phyloP scores from a whole-genome alignment of 2,113 vertebrate genomes.

The Struthio camelus region DNA sequence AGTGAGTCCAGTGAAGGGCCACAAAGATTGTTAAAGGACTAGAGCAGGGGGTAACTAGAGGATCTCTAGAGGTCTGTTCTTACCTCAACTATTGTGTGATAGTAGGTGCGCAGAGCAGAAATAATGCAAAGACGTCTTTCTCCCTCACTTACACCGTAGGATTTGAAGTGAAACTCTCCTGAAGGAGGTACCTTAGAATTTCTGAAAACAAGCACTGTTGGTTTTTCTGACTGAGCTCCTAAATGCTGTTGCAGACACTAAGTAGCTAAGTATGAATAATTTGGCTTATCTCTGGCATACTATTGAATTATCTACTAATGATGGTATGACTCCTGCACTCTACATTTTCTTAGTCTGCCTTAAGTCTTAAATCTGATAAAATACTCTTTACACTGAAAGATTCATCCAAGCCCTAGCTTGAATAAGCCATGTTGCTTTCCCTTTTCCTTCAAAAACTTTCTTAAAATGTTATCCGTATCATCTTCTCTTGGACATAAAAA shows the following conservation, averaged over 20 bases:
- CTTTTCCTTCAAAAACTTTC: not conserved
- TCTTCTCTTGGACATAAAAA: not conserved
- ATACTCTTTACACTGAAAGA: not conserved
- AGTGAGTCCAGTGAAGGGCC: not conserved
- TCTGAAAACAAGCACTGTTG: not conserved
- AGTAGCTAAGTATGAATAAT: not conserved
- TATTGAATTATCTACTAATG: not conserved
- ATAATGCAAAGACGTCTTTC: not conserved
- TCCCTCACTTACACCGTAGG: not conserved
- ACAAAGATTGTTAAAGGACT: not conserved
- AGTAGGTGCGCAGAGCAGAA: not conserved
- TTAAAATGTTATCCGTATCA: not conserved
- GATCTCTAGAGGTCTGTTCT: not conserved
- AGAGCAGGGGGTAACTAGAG: not conserved
- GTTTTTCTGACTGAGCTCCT: not conserved
- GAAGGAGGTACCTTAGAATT: not conserved
- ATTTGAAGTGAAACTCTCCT: not conserved
- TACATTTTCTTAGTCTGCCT: not conserved
- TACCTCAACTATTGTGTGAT: not conserved
- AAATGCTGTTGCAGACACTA: not conserved
- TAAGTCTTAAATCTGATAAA: not conserved
- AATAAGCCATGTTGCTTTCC: not conserved
- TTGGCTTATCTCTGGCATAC: not conserved
- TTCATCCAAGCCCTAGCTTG: not conserved
- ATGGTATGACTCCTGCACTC: not conserved